Percentiles rank a stretch among this genome's conserved stretches.
These are phyloP conservation scores for Nesoenas mayeri DNA, from an alignment of 2,113 vertebrate species.

Conservation along the genomic window DNA sequence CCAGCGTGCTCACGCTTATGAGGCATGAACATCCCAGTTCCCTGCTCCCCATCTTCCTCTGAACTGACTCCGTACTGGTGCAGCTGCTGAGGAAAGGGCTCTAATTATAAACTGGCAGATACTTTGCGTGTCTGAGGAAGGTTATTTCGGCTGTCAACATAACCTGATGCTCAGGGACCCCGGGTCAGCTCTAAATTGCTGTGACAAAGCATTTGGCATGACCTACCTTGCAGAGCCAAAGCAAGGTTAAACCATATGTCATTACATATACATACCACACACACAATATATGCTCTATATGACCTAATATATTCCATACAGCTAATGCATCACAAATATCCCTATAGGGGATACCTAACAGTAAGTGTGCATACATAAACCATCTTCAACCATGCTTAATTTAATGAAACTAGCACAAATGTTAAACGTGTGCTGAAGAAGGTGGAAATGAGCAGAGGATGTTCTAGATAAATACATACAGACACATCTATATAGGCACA, in stretches of 20 bases:
- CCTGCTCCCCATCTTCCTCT: not conserved
- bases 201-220: not conserved
- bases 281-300: not conserved
- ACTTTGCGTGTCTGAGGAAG: not conserved
- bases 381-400: not conserved
- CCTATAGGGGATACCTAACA: not conserved
- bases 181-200: not conserved
- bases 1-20: too few relatives aligned
- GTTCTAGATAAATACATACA: not conserved
- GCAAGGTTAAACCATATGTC: not conserved
- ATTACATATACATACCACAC: not conserved
- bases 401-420: not conserved
- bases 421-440: not conserved
- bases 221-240: not conserved
- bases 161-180: not conserved
- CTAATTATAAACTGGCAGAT: not conserved
- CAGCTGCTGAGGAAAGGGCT: not conserved
- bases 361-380: not conserved
- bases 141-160: not conserved
- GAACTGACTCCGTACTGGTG: not conserved
- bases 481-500: fast-evolving
- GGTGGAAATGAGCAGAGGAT: not conserved
- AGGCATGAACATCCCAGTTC: not conserved
- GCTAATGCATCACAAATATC: not conserved
- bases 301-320: not conserved